These are phyloP conservation scores for Cherax quadricarinatus DNA, from an alignment of 1,140 invertebrate genomes.

Conservation along the genomic window DNA sequence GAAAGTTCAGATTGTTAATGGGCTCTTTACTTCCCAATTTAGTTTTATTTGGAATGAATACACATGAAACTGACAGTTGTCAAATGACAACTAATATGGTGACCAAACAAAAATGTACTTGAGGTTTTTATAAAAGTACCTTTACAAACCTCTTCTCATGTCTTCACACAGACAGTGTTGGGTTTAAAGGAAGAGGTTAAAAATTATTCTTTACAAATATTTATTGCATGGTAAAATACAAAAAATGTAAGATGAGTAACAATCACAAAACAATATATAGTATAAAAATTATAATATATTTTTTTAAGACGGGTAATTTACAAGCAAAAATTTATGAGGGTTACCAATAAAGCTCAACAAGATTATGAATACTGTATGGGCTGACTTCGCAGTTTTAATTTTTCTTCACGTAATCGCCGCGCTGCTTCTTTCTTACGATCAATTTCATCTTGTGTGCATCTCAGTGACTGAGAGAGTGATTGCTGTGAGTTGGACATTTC, in stretches of 20 bases:
- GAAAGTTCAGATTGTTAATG: too few relatives aligned
- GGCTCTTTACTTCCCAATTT: too few relatives aligned
- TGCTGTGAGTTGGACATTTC: constrained; percentile 25
- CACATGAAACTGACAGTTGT: too few relatives aligned
- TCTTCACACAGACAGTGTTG: background rate
- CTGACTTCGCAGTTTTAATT: constrained; percentile 12
- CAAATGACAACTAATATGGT: too few relatives aligned
- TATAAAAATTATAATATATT: background rate
- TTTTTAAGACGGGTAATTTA: background rate
- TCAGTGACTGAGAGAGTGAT: constrained; percentile 6
- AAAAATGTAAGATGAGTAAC: background rate
- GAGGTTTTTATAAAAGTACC: too few relatives aligned
- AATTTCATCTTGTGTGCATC: constrained; percentile 52
- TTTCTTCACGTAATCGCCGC: constrained; percentile 7
- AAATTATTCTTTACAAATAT: background rate
- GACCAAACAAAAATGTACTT: too few relatives aligned
- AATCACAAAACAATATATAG: background rate
- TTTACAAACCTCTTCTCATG: background rate
- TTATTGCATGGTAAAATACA: constrained; percentile 2
- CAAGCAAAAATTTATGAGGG: background rate
- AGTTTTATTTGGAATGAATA: too few relatives aligned
- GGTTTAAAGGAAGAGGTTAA: background rate
- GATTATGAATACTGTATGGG: background rate
- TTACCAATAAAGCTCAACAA: background rate
- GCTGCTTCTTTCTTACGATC: constrained; percentile 48